These are phyloP conservation scores for Seira sanloemensis DNA, from an alignment of 2,888 invertebrate genomes.

Conservation along the genomic window DNA sequence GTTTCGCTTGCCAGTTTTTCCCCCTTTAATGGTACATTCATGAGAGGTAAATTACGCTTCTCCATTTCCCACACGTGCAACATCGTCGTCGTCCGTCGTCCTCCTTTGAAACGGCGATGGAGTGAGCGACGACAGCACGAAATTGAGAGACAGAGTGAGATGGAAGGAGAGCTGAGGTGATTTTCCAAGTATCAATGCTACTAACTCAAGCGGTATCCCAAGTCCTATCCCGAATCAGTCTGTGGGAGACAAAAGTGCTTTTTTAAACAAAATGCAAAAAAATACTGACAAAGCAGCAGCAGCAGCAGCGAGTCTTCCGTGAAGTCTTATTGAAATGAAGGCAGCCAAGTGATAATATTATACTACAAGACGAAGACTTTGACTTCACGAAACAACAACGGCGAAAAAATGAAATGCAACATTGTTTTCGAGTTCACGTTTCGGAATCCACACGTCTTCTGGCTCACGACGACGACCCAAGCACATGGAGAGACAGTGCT, in stretches of 20 bases:
- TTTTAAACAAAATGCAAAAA: conserved; percentile 4
- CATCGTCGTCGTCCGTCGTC: too few species aligned
- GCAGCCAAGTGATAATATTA: not conserved
- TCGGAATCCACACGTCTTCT: conserved; percentile 7
- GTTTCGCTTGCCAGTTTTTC: conserved; percentile 56
- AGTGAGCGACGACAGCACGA: conserved; percentile 49
- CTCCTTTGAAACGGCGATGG: too few species aligned
- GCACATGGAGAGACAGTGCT: not conserved
- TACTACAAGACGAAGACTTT: not conserved
- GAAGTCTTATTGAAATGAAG: too few species aligned
- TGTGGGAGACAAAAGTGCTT: conserved; percentile 27
- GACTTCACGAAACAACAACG: not conserved
- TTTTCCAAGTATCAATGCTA: conserved; percentile 41
- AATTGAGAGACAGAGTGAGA: conserved; percentile 22
- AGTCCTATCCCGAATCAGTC: not conserved
- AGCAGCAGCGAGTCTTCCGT: too few species aligned
- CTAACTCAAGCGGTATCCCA: conserved; percentile 50
- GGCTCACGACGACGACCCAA: not conserved
- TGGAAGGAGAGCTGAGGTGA: conserved; percentile 35
- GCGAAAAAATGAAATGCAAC: not conserved
- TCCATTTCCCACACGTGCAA: conserved; percentile 70
- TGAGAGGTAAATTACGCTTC: conserved; percentile 67
- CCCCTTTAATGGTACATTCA: conserved; percentile 68
- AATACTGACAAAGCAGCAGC: not conserved
- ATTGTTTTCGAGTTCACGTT: conserved; percentile 6